Base-by-base conservation (phyloP, 1,140 invertebrate genomes). In the Phocides pigmalion region DNA sequence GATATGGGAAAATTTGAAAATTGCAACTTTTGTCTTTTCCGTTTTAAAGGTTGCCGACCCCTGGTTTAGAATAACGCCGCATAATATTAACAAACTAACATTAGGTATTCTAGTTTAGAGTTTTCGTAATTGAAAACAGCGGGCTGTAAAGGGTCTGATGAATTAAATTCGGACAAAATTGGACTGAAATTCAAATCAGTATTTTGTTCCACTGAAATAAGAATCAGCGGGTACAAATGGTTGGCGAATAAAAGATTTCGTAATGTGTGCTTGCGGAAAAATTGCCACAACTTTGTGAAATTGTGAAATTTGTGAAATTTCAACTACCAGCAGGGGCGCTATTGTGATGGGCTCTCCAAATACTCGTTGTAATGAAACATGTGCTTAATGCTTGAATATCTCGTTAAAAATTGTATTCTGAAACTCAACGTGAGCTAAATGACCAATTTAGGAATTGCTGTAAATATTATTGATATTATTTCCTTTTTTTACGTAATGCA, bases 91-190 rank as follows among this genome's bases (percentile, higher is more conserved):
- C 37, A 44, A 58, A 46, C 25, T 19, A 19, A 37, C 28, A 51
- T 28, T n/a, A 47, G 16, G 42, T 46, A 58, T 46, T 58, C 54
- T 19, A 58, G 39, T 51, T 37, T 37, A 35, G 28, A 51, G 19
- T 19, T n/a, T 58, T 46, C 41, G 16, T 32, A 58, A 58, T 58
- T 58, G 54, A 46, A 58, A 58, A 58, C 54, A 46, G 54, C 42
- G 25, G 54, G 41, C n/a, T 46, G 16, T 12, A 46, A 58, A 58
- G 41, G 54, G 41, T 44, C 28, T 46, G 16, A 32, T 17, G 25
- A 59, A 59, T 46, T 46, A 59, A 47, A 59, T 19, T 46, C 11
- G 25, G 20, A 25, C 53, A 9, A 56, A 59, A 59, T 59, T 19
- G 25, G 14, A 59, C 42, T 15, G 25, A 17, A 32, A 17, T 51